phyloP scores from a whole-genome alignment of 2,113 vertebrate species.

The Erythrocercus mccallii region DNA sequence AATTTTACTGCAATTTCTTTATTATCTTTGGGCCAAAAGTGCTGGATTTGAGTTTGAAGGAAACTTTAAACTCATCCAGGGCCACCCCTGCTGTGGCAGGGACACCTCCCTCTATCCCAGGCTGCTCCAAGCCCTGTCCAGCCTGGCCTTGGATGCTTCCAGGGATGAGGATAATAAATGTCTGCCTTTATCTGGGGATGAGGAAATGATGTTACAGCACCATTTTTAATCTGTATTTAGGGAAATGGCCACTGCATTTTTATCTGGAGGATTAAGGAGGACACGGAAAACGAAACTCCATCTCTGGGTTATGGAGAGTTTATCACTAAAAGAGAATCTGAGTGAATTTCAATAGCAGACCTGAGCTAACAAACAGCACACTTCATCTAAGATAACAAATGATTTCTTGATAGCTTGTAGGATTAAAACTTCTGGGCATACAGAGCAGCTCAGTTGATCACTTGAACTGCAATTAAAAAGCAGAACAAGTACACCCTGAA shows the following conservation, averaged over 20 bases:
- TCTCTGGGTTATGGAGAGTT: background rate
- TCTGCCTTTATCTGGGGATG: background rate
- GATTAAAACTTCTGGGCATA: constrained; percentile 46
- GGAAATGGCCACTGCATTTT: background rate
- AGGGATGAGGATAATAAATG: background rate
- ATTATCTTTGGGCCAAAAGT: background rate
- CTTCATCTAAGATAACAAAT: constrained; percentile 41
- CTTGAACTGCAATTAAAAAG: constrained; percentile 55
- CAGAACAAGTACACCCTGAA: constrained; percentile 39
- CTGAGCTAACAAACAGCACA: background rate
- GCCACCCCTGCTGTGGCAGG: background rate
- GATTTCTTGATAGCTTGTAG: constrained; percentile 28
- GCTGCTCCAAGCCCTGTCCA: fast-evolving
- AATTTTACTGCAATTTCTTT: background rate
- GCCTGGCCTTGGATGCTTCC: background rate
- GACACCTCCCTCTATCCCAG: background rate
- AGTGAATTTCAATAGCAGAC: background rate
- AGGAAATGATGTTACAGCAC: background rate
- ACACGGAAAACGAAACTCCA: background rate
- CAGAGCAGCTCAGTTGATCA: constrained; percentile 31
- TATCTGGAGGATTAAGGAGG: background rate
- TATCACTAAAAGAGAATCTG: background rate
- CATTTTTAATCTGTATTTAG: background rate
- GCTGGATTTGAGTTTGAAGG: background rate
- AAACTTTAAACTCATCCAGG: background rate